A percentile compares a stretch with the other conserved stretches of the same genome.
These are phyloP conservation scores for Caradrina clavipalpis DNA, from an alignment of 2,888 invertebrate species.

Conservation along the genomic window DNA sequence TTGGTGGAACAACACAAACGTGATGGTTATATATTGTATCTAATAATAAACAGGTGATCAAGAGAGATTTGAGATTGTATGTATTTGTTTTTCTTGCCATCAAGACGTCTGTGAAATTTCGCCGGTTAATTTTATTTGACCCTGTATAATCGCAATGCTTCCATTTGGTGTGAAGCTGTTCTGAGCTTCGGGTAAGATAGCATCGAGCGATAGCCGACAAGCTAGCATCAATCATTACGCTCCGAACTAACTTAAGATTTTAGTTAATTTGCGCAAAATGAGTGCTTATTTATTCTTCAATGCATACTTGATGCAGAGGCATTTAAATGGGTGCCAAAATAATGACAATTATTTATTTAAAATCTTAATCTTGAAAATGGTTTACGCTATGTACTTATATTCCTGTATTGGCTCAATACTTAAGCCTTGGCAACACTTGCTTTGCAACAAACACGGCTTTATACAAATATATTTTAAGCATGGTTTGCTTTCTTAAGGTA, in stretches of 20 bases:
- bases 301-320: constrained; percentile 29
- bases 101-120: neutral
- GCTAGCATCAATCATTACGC: constrained; percentile 12
- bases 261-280: constrained; percentile 10
- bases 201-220: constrained; percentile 8
- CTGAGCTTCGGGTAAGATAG: neutral
- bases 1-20: neutral
- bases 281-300: constrained; percentile 26
- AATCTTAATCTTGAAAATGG: constrained; percentile 24
- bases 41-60: neutral
- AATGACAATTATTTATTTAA: constrained; percentile 32
- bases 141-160: constrained; percentile 1
- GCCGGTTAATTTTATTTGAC: neutral
- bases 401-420: constrained; percentile 30
- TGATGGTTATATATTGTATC: neutral
- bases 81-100: neutral
- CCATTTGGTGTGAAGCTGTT: constrained; percentile 3
- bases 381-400: constrained; percentile 34
- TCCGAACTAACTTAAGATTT: constrained; percentile 11
- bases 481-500: constrained; percentile 38
- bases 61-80: neutral
- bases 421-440: constrained; percentile 21
- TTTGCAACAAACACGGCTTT: constrained; percentile 25
- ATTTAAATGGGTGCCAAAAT: constrained; percentile 53
- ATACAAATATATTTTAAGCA: constrained; percentile 29